Percentiles rank a stretch among this genome's conserved stretches.
Conservation (phyloP, 2,888 invertebrate species). For the Dastarcus helophoroides region DNA sequence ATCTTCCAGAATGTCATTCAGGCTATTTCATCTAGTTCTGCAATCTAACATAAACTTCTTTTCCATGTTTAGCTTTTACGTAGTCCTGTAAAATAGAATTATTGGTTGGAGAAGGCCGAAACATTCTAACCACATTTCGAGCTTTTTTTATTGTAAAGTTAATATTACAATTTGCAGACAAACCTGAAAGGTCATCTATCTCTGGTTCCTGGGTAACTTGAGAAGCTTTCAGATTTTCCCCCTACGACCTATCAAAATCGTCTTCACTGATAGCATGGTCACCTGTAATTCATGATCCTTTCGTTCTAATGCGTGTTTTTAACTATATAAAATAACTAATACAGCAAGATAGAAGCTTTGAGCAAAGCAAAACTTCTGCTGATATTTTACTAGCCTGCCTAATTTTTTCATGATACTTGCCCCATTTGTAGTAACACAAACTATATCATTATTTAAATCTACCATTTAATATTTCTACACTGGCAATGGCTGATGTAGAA, state of each 20-base stretch:
- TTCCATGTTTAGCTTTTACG: conserved; percentile 11
- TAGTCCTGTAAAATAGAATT: conserved; percentile 15
- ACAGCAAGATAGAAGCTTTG: conserved; percentile 8
- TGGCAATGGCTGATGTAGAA: too few relatives aligned
- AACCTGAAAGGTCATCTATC: too few relatives aligned
- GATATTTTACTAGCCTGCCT: conserved; percentile 16
- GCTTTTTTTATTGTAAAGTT: conserved; percentile 8
- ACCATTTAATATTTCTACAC: too few relatives aligned
- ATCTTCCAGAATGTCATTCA: conserved; percentile 14
- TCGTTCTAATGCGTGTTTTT: conserved; percentile 1
- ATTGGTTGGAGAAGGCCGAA: conserved; percentile 10
- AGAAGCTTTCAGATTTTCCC: too few relatives aligned
- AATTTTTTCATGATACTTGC: conserved; percentile 23
- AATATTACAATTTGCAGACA: too few relatives aligned
- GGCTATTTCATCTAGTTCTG: conserved; percentile 17
- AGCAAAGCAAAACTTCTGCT: conserved; percentile 17
- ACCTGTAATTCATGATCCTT: not conserved
- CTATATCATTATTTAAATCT: conserved; percentile 21
- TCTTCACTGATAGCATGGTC: conserved; percentile 3
- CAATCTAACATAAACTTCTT: conserved; percentile 14
- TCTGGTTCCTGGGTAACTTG: too few relatives aligned
- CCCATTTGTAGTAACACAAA: conserved; percentile 22
- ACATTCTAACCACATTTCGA: conserved; percentile 11
- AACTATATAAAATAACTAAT: conserved; percentile 2
- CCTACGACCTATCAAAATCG: conserved; percentile 1